Evolutionary conservation across 1,140 invertebrate species (phyloP).

Genomic region (Rhynchophorus ferrugineus): DNA sequence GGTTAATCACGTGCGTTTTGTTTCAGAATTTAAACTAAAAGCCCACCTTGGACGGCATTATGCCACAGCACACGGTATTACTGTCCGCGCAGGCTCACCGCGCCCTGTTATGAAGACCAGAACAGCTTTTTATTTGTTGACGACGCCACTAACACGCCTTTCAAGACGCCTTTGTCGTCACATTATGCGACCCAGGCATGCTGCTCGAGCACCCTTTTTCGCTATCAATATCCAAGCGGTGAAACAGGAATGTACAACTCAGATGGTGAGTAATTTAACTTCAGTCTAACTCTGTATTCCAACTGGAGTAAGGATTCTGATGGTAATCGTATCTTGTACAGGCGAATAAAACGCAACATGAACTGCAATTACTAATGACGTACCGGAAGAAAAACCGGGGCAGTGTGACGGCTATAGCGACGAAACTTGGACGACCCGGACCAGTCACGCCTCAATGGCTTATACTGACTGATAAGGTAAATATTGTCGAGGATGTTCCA

Average conservation of each 20-base stretch:
- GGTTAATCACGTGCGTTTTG: too few species aligned
- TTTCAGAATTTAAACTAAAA: constrained; percentile 26
- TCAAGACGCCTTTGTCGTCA: constrained; percentile 77
- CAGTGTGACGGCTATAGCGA: constrained; percentile 69
- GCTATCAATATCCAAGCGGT: constrained; percentile 77
- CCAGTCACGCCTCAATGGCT: constrained; percentile 70
- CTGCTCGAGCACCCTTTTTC: constrained; percentile 79
- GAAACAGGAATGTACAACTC: constrained; percentile 67
- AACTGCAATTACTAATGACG: constrained; percentile 52
- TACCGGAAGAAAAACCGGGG: constrained; percentile 50
- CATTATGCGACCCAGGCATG: constrained; percentile 75
- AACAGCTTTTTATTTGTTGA: constrained; percentile 90
- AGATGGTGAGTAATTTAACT: constrained; percentile 26
- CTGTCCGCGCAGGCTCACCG: constrained; percentile 64
- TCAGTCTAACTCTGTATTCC: neutral
- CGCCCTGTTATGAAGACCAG: constrained; percentile 94
- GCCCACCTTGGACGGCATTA: constrained; percentile 71
- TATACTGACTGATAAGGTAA: constrained; percentile 67
- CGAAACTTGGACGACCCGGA: constrained; percentile 61
- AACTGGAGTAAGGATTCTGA: neutral
- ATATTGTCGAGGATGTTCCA: constrained; percentile 27
- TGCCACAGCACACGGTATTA: constrained; percentile 78
- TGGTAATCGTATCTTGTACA: constrained; percentile 5
- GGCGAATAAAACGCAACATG: constrained; percentile 48
- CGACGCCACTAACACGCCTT: constrained; percentile 78